phyloP scores from a whole-genome alignment of 1,140 invertebrate species.

The Drosophila truncata region DNA sequence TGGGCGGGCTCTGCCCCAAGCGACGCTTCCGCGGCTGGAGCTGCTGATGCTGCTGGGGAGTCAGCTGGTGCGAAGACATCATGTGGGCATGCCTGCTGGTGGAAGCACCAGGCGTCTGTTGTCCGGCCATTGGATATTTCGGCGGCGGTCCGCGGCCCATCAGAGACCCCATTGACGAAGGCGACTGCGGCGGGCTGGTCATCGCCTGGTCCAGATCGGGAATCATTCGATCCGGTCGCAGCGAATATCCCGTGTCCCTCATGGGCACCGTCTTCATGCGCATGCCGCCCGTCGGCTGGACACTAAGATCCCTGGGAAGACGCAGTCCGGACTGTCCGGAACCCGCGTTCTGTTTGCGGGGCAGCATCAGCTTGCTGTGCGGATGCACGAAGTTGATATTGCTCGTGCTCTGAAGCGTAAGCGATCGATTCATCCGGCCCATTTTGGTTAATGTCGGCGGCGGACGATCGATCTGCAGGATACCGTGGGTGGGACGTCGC shows the following conservation, averaged over 20 bases:
- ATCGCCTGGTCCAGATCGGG: conserved; percentile 62
- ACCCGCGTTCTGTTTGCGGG: conserved; percentile 47
- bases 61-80: conserved; percentile 39
- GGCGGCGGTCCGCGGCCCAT: conserved; percentile 39
- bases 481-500: conserved; percentile 45
- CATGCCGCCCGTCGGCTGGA: conserved; percentile 49
- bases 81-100: conserved; percentile 64
- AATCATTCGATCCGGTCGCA: conserved; percentile 71
- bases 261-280: conserved; percentile 68
- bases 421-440: conserved; percentile 33
- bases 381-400: conserved; percentile 72
- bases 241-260: conserved; percentile 66
- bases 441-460: conserved; percentile 31
- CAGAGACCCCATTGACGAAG: conserved; percentile 29
- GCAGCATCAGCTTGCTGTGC: conserved; percentile 65
- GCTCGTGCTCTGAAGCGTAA: conserved; percentile 61
- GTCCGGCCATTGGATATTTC: conserved; percentile 32
- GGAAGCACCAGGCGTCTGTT: conserved; percentile 28
- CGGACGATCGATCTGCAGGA: conserved; percentile 65
- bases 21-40: conserved; percentile 57
- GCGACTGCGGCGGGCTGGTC: conserved; percentile 65
- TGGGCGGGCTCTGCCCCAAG: conserved; percentile 8
- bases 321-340: conserved; percentile 27
- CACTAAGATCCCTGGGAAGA: conserved; percentile 53
- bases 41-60: conserved; percentile 42